Percentiles rank a stretch among this genome's conserved stretches.
Evolutionary conservation across 2,113 vertebrate genomes (phyloP).

Genomic region (Pelodiscus sinensis): DNA sequence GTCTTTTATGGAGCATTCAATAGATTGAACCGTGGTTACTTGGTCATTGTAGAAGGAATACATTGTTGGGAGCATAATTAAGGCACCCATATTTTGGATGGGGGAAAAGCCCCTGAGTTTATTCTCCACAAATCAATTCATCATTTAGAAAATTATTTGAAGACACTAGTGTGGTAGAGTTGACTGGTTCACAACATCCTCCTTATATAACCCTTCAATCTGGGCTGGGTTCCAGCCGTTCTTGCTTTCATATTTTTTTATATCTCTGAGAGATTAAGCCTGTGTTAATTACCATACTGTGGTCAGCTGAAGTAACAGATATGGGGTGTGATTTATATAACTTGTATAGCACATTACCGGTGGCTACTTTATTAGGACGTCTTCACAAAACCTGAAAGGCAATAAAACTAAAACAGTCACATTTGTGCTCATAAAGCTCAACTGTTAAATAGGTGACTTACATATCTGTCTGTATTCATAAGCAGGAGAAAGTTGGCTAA

Average conservation of each 20-base stretch:
- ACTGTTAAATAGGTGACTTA: not conserved
- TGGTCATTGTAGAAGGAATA: not conserved
- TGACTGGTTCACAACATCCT: conserved; percentile 54
- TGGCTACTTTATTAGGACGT: not conserved
- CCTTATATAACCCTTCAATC: conserved; percentile 60
- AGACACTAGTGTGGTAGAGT: conserved; percentile 29
- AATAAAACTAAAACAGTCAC: not conserved
- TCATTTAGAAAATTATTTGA: conserved; percentile 33
- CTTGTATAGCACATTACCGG: not conserved
- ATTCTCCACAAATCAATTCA: conserved; percentile 13
- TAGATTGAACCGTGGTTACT: not conserved
- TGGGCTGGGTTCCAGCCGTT: conserved; percentile 62
- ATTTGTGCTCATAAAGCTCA: not conserved
- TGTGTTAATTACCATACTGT: conserved; percentile 64
- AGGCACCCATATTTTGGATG: not conserved
- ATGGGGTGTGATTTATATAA: conserved; percentile 39
- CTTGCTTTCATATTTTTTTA: conserved; percentile 61
- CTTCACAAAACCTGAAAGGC: not conserved
- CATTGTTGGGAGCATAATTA: not conserved
- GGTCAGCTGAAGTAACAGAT: conserved; percentile 54
- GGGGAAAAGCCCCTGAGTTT: conserved; percentile 29
- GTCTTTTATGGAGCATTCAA: not conserved
- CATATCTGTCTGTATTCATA: not conserved
- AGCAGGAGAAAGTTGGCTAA: not conserved
- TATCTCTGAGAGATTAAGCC: conserved; percentile 60